Evolutionary conservation across 2,888 invertebrate species (phyloP).

Genomic region (Parnassius glacialis): DNA sequence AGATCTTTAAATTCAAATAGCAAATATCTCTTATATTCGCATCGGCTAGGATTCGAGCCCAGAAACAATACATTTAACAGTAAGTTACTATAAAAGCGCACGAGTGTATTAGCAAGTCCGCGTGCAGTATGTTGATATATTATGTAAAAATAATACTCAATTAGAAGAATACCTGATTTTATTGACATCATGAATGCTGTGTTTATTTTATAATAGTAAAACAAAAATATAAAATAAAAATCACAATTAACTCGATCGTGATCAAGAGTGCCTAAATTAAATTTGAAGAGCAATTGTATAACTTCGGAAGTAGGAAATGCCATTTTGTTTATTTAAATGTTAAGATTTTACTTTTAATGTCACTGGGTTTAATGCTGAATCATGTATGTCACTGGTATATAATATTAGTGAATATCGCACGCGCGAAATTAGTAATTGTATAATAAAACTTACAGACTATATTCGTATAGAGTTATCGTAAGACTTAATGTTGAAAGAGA

Average conservation of each 20-base stretch:
- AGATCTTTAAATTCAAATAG: too few species aligned
- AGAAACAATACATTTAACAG: too few species aligned
- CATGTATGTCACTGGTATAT: conserved; percentile 25
- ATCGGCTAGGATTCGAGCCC: too few species aligned
- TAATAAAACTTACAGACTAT: background rate
- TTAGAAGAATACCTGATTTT: too few species aligned
- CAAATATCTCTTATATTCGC: too few species aligned
- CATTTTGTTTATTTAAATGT: conserved; percentile 24
- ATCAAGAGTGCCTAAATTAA: conserved; percentile 21
- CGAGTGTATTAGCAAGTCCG: too few species aligned
- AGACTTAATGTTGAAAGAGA: background rate
- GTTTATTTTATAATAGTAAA: too few species aligned
- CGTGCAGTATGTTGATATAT: too few species aligned
- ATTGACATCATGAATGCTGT: too few species aligned
- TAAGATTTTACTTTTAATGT: conserved; percentile 30
- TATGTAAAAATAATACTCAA: too few species aligned
- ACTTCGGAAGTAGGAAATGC: conserved; percentile 37
- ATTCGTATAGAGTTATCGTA: background rate
- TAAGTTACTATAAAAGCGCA: too few species aligned
- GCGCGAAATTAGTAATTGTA: conserved; percentile 8
- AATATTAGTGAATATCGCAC: background rate
- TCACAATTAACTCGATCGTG: conserved; percentile 1
- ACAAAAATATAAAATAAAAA: background rate
- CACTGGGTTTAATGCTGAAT: conserved; percentile 25
- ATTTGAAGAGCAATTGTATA: conserved; percentile 29